Conservation (phyloP, 2,888 invertebrate genomes). For the Ptycholaimellus sp. region DNA sequence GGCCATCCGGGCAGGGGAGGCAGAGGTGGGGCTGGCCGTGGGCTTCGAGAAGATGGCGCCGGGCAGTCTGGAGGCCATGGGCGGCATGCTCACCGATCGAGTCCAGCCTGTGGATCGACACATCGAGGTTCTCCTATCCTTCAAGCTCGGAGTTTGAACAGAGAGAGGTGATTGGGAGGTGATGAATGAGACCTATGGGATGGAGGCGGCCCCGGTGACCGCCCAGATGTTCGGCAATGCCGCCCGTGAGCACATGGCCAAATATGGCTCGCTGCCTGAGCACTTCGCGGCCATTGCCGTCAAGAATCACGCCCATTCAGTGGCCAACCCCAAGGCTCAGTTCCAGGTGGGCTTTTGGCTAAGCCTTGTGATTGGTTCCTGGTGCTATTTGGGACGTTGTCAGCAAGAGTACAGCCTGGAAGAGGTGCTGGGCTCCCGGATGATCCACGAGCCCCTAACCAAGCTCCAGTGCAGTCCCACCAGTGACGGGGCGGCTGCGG, state of each 20-base stretch:
- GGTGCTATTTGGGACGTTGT: slow-evolving; percentile 5
- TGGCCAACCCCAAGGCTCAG: slow-evolving; percentile 45
- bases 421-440: slow-evolving; percentile 63
- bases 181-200: slow-evolving; percentile 56
- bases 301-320: slow-evolving; percentile 88
- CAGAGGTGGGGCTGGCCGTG: slow-evolving; percentile 64
- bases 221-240: slow-evolving; percentile 92
- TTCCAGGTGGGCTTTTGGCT: slow-evolving; percentile 3
- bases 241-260: slow-evolving; percentile 76
- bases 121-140: slow-evolving; percentile 39
- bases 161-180: slow-evolving; percentile 35
- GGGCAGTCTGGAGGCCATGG: slow-evolving; percentile 46
- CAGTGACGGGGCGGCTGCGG: slow-evolving; percentile 89
- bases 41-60: slow-evolving; percentile 96
- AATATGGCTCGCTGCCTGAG: slow-evolving; percentile 48
- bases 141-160: slow-evolving; percentile 36
- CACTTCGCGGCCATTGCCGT: slow-evolving; percentile 92
- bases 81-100: slow-evolving; percentile 39
- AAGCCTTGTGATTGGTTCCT: background rate
- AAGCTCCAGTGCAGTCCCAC: slow-evolving; percentile 90
- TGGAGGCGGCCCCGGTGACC: slow-evolving; percentile 58
- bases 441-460: slow-evolving; percentile 67
- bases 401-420: slow-evolving; percentile 67
- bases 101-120: slow-evolving; percentile 42
- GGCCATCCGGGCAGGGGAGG: slow-evolving; percentile 53